Evolutionary conservation across 2,888 invertebrate genomes (phyloP), one percentile per base, ranked within the genome.

Genomic region (Altica lythri): DNA sequence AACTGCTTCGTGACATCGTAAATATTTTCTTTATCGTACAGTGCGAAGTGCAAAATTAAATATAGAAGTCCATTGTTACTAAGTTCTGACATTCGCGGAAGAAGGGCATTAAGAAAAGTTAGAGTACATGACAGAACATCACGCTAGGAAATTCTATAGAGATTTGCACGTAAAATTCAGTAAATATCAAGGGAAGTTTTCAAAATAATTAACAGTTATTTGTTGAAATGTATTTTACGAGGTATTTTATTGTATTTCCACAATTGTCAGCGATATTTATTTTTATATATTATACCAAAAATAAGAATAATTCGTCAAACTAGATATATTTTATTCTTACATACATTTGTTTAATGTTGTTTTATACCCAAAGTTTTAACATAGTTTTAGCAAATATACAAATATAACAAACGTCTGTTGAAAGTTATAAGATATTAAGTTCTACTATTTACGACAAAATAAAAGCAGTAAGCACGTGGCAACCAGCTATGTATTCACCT

Each of bases 1-100:
- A 43, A 57, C 57, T 13, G 30, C 34, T 42, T 50, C 35, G 37
- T 43, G 35, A 19, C 50, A 29, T 35, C 59, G 37, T 56, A 56
- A 59, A 59, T 59, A 59, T 50, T 47, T 47, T 53, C 53, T 51
- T 51, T 56, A 51, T 53, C 50, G 50, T 35, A 34, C 19, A 37
- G 37, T 18, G 51, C 40, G 50, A 53, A 59, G 56, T 59, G 50
- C 53, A 62, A 57, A 59, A 62, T 62, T 60, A 59, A 60, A 62
- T 60, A 60, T 57, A 57, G 57, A 59, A 60, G 45, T 55, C 54
- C 62, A 58, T 60, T 62, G 59, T 60, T 55, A 53, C 55, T 55
- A 55, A 62, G 49, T 51, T 53, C 30, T 48, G 57, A 51, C 55
- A 55, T 53, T 48, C 53, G 59, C 51, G 59, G 61, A 61, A 61